Base-by-base conservation (phyloP, 2,113 vertebrate genomes). In the Prionailurus viverrinus region DNA sequence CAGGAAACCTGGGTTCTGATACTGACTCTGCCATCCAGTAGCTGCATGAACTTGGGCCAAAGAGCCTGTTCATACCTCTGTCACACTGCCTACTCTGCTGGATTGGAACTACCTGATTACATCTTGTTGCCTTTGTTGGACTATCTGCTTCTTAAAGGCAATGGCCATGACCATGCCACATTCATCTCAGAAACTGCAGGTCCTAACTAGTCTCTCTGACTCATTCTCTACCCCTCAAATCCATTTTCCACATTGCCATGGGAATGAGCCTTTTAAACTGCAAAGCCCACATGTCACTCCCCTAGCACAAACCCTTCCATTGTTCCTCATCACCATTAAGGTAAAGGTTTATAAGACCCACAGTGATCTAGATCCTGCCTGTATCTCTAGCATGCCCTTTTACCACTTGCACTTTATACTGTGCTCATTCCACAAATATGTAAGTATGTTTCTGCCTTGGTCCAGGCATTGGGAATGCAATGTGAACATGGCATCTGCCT, bases 261-360 rank as follows among this genome's bases (percentile, higher is more conserved):
- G 58, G n/a, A 73, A 55, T 92, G 18, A 78, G 21, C 15, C 95
- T 97, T 91, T 36, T 79, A 86, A 91, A 96, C n/a, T 93, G 25
- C 61, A 93, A 95, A 69, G 27, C 15, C 21, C 0, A 13, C n/a
- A 58, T 97, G 39, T 74, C 33, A 78, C 31, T 89, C 15, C 61
- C 7, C 31, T 95, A 87, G 58, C 78, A 93, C 48, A 58, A 91
- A 79, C 21, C 21, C 25, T 95, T 96, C n/a, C 86, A 3, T 89
- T 65, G 12, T 69, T 97, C 41, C 21, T 27, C 29, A 36, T 83
- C 63, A 61, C 51, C 74, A 80, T 95, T 91, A 81, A 95, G 73
- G 76, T 91, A 92, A 90, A 76, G 11, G 23, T 89, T 86, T 74
- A 27, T 91, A 89, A 85, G 48, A 81, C 45, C 16, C 11, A 51